Base-by-base conservation (phyloP, 1,140 invertebrate genomes). In the Drosophila mauritiana region DNA sequence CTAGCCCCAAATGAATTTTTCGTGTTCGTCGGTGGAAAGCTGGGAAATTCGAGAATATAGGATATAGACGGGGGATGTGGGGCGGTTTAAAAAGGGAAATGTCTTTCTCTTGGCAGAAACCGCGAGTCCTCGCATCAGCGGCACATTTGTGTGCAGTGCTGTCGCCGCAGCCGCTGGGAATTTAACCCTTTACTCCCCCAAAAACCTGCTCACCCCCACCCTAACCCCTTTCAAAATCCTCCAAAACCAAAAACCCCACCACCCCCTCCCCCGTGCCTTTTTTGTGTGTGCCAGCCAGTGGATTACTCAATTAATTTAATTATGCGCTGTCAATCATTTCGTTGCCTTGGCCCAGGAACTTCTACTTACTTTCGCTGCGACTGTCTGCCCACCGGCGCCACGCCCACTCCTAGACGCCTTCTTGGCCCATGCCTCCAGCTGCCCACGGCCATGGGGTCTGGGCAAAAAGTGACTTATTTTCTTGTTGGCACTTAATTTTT, bases 301-400 rank as follows among this genome's bases (percentile, higher is more conserved):
- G 91, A 92, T 92, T 92, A 92, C 91, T 92, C 91, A 92, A 92
- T 92, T 92, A 92, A 92, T 92, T 92, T 92, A 92, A 92, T 92
- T 92, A 92, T 92, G 91, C 86, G 89, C 91, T 92, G 91, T 92
- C 91, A 92, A 92, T 92, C 91, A 92, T 92, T 92, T 91, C 89
- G 91, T 84, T 90, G 82, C 80, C 79, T 88, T 64, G 59, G 64
- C 57, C 45, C 39, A 64, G 49, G 40, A 34, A 40, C 43, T 52
- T 36, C 20, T 22, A 17, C 49, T 36, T 52, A 52, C 49, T 36
- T 52, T 52, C 48, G 11, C 46, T 31, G 25, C 31, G 46, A 7
- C 46, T 51, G 48, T 51, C 48, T 51, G 48, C 48, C 48, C 34
- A 51, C 48, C 31, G 48, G 39, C 31, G 11, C 42, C 45, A 49